Percentiles rank a stretch among this genome's conserved stretches.
Conservation (phyloP, 2,888 invertebrate species). For the Oscheius sp. region DNA sequence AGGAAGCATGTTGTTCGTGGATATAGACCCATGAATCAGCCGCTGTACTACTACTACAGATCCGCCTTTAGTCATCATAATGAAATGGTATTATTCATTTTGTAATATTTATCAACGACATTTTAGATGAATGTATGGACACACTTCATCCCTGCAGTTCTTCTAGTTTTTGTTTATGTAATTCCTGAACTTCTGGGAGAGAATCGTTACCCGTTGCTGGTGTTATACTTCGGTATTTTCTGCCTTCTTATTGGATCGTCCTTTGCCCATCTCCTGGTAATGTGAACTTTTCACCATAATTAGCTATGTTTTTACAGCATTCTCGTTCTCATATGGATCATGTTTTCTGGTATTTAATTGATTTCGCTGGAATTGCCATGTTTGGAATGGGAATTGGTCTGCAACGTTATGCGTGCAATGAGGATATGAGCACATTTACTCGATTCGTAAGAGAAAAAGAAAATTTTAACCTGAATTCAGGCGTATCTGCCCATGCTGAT, state of each 20-base stretch:
- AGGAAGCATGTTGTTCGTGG: constrained; percentile 59
- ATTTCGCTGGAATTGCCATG: constrained; percentile 68
- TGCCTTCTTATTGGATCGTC: constrained; percentile 60
- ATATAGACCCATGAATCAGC: constrained; percentile 65
- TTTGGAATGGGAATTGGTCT: constrained; percentile 66
- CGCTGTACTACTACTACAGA: constrained; percentile 58
- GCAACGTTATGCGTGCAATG: constrained; percentile 59
- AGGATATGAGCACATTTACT: constrained; percentile 47
- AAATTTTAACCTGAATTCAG: constrained; percentile 39
- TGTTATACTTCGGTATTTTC: constrained; percentile 58
- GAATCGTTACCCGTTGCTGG: constrained; percentile 55
- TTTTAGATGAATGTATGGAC: constrained; percentile 70
- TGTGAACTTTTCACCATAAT: neutral
- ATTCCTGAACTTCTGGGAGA: constrained; percentile 54
- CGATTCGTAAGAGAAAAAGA: constrained; percentile 42
- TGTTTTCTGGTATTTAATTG: constrained; percentile 68
- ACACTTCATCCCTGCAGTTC: constrained; percentile 62
- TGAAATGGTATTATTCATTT: constrained; percentile 58
- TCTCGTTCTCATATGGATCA: constrained; percentile 66
- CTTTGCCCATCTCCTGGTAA: constrained; percentile 63
- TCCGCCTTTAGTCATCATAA: constrained; percentile 67
- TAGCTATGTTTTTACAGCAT: constrained; percentile 51
- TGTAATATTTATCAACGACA: neutral
- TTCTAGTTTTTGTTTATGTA: constrained; percentile 58
- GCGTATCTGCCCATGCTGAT: constrained; percentile 61